Percentiles rank a stretch among this genome's conserved stretches.
Evolutionary conservation across 37 sponge, comb jelly and placozoan genomes (phyloP).

Genomic region (Diacarnus erythraeanus): DNA sequence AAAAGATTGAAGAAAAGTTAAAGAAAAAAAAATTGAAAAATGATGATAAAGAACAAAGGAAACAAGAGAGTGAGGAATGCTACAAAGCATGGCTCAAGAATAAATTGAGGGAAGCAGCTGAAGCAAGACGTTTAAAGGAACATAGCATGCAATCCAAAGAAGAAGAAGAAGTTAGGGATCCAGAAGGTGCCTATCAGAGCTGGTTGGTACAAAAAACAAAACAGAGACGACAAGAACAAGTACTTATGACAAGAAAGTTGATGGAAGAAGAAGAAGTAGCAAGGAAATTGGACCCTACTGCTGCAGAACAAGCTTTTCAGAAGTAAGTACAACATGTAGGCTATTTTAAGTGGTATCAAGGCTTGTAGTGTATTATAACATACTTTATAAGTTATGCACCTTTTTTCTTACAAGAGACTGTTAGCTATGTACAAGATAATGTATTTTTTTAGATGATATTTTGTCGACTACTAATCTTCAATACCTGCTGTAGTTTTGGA

Average conservation of each 20-base stretch:
- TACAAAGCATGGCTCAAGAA: not conserved
- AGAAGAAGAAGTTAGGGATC: too few species aligned
- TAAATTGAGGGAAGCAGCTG: not conserved
- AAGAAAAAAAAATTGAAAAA: slow-evolving; percentile 10
- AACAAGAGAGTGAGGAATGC: not conserved
- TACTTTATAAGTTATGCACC: too few species aligned
- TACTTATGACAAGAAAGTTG: not conserved
- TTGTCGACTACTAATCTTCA: too few species aligned
- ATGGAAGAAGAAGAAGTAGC: slow-evolving; percentile 26
- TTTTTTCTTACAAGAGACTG: too few species aligned
- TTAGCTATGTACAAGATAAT: too few species aligned
- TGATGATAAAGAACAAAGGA: not conserved
- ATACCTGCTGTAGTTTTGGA: too few species aligned
- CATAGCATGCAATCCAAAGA: too few species aligned
- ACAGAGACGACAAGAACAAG: slow-evolving; percentile 9
- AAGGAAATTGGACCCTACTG: slow-evolving; percentile 3
- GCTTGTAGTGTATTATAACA: too few species aligned
- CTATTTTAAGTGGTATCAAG: too few species aligned
- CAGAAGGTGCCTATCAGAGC: too few species aligned
- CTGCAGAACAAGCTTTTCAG: slow-evolving; percentile 54
- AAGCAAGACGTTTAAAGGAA: too few species aligned
- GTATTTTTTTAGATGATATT: too few species aligned
- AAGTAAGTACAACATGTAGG: not conserved
- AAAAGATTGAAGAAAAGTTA: slow-evolving; percentile 24
- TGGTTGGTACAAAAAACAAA: slow-evolving; percentile 62